Percentiles rank a stretch among this genome's conserved stretches.
Conservation (phyloP, 2,888 invertebrate genomes). For the Adelphocoris suturalis region DNA sequence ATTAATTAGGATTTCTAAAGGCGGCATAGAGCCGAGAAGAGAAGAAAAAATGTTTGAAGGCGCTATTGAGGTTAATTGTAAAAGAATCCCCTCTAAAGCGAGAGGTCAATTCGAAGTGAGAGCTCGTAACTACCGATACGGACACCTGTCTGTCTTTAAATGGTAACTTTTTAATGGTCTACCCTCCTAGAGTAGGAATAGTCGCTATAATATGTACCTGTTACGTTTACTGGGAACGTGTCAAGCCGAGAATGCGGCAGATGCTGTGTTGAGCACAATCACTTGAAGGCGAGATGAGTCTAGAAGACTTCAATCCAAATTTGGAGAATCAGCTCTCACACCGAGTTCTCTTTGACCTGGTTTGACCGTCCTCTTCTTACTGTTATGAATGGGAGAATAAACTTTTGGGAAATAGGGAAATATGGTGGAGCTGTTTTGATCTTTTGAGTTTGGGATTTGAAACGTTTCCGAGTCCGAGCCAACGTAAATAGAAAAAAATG, state of each 20-base stretch:
- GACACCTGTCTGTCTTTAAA: slow-evolving; percentile 7
- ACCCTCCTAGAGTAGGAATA: not conserved
- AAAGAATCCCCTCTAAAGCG: not conserved
- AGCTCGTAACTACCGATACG: not conserved
- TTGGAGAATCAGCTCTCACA: not conserved
- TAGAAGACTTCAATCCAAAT: not conserved
- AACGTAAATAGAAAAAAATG: too few species aligned
- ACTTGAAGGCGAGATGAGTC: not conserved
- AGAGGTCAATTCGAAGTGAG: not conserved
- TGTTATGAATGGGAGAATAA: not conserved
- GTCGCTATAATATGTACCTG: not conserved
- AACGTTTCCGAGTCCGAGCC: too few species aligned
- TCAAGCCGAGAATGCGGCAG: slow-evolving; percentile 6
- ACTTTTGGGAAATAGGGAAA: too few species aligned
- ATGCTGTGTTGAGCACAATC: not conserved
- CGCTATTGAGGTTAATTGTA: slow-evolving; percentile 20
- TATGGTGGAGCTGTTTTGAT: too few species aligned
- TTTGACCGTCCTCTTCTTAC: not conserved
- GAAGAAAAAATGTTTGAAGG: not conserved
- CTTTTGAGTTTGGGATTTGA: too few species aligned
- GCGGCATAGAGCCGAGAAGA: not conserved
- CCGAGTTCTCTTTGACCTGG: slow-evolving; percentile 13
- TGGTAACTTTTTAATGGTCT: not conserved
- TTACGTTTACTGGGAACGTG: not conserved
- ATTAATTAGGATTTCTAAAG: not conserved